A percentile compares a stretch with the other conserved stretches of the same genome.
Conservation (phyloP, 2,797 vertebrate species). For the Streptopelia turtur region DNA sequence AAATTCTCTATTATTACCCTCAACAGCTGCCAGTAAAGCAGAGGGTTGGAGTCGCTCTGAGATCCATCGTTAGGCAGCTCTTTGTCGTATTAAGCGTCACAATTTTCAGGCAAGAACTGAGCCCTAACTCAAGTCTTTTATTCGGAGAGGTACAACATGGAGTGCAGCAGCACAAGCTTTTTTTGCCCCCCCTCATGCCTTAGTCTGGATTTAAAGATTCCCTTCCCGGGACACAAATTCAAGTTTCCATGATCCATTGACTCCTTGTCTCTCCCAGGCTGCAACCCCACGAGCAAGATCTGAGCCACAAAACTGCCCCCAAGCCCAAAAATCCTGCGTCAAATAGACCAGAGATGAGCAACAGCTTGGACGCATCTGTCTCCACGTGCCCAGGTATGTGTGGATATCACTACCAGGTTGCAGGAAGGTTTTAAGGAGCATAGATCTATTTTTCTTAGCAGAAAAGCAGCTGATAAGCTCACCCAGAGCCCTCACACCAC, state of each 20-base stretch:
- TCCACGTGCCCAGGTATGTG: too few relatives aligned
- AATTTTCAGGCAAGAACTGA: neutral
- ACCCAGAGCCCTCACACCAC: neutral
- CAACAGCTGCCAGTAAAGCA: neutral
- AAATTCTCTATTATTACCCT: neutral
- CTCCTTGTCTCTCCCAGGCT: neutral
- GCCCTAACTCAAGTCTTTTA: neutral
- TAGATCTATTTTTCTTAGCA: neutral
- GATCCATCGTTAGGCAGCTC: neutral
- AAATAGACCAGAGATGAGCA: neutral
- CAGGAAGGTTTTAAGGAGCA: neutral
- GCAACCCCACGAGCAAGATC: neutral
- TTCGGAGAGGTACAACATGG: neutral
- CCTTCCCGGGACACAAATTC: neutral
- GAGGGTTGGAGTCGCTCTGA: neutral
- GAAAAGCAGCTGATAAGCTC: neutral
- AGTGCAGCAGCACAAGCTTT: neutral
- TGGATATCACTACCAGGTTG: neutral
- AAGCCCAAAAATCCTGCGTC: neutral
- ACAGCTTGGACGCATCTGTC: neutral
- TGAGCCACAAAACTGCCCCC: rapidly evolving
- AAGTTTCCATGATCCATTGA: neutral
- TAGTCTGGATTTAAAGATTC: neutral
- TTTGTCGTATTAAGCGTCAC: neutral
- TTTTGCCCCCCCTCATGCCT: neutral